Evolutionary conservation across 2,888 invertebrate species (phyloP), one percentile per base, ranked within the genome.

Genomic region (Lagria hirta): DNA sequence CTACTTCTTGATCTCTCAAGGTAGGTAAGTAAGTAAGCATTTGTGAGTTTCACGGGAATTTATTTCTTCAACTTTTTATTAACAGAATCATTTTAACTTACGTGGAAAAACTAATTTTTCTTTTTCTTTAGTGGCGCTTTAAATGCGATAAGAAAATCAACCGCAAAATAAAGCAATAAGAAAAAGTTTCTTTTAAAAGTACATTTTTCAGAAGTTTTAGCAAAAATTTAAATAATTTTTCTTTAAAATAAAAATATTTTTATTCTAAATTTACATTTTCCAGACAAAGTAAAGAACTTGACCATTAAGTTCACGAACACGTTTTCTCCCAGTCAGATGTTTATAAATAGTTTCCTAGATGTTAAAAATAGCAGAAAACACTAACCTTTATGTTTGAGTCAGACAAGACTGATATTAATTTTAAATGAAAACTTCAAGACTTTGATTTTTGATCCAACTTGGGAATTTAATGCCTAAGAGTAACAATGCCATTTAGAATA

Each of bases 1-100:
- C 17, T 38, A 38, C 30, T 30, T 38, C 30, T 17, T 38, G 22
- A 30, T 38, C 30, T 38, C 30, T 17, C 38, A 38, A 38, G 38
- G 38, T 38, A 30, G 24, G 30, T 18, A 5, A 6, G n/a, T n/a
- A n/a, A n/a, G n/a, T n/a, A n/a, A n/a, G n/a, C n/a, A n/a, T n/a
- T n/a, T n/a, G n/a, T n/a, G n/a, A n/a, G n/a, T n/a, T n/a, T n/a
- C n/a, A n/a, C n/a, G n/a, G n/a, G 20, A 27, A 36, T 36, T 36
- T 36, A 36, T 36, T 10, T 27, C 36, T 24, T 10, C 24, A 26
- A 36, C 17, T 35, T 36, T 36, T 27, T 36, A 36, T 36, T 36
- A 36, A 36, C 27, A 36, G 26, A 26, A 36, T 36, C 26, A 26
- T 26, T 27, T 24, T 36, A 36, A 36, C 26, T 36, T 36, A 36